A percentile compares a stretch with the other conserved stretches of the same genome.
Evolutionary conservation across 2,888 invertebrate species (phyloP).

Genomic region (Emesis russula): DNA sequence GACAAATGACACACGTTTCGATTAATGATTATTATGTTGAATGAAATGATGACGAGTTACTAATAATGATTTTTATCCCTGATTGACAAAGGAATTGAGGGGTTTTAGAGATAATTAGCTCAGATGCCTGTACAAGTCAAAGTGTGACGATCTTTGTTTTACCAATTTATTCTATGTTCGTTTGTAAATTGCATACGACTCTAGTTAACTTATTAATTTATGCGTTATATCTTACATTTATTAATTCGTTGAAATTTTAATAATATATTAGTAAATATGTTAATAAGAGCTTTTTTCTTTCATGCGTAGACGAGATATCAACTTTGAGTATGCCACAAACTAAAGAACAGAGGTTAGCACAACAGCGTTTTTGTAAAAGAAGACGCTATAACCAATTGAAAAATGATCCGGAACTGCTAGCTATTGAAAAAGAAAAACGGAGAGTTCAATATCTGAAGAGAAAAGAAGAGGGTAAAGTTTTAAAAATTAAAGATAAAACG

Average conservation of each 20-base stretch:
- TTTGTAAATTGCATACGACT: no score
- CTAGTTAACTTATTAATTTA: no score
- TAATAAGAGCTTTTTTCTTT: background rate
- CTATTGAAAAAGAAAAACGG: slow-evolving; percentile 22
- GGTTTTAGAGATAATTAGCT: background rate
- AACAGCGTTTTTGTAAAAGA: background rate
- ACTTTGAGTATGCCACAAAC: background rate
- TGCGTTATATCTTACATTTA: background rate
- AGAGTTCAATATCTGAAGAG: slow-evolving; percentile 22
- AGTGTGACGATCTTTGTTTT: no score
- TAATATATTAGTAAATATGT: background rate
- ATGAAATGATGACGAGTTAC: background rate
- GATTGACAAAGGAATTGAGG: background rate
- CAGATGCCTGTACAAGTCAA: no score
- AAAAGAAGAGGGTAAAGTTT: slow-evolving; percentile 27
- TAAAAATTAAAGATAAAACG: slow-evolving; percentile 40
- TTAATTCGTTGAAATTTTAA: background rate
- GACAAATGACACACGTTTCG: background rate
- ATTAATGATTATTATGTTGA: slow-evolving; percentile 1
- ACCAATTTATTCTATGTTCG: no score
- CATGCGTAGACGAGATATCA: background rate
- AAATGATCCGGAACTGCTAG: slow-evolving; percentile 7
- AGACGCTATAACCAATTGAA: slow-evolving; percentile 6
- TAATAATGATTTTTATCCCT: background rate
- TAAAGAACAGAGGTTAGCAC: slow-evolving; percentile 1